A percentile compares a stretch with the other conserved stretches of the same genome.
Evolutionary conservation across 2,113 vertebrate species (phyloP).

Genomic region (Onychostoma macrolepis): DNA sequence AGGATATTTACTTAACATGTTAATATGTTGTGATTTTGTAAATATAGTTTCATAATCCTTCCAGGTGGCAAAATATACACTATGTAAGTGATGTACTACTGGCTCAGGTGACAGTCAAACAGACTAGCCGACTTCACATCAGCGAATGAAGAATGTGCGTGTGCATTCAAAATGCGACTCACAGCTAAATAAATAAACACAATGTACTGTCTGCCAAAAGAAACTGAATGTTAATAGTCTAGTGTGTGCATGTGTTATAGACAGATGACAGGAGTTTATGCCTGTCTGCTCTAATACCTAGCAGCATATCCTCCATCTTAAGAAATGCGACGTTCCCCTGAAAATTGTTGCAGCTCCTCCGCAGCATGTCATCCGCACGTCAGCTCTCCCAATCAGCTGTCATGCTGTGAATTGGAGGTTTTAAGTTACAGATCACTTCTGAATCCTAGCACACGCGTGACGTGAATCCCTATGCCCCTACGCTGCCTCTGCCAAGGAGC

Average conservation of each 20-base stretch:
- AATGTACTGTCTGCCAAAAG: constrained; percentile 29
- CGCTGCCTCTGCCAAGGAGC: constrained; percentile 60
- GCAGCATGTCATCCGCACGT: constrained; percentile 58
- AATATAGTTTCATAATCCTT: neutral
- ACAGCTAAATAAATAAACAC: neutral
- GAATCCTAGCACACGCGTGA: constrained; percentile 69
- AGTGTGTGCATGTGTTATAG: constrained; percentile 33
- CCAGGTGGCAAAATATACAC: neutral
- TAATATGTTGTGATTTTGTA: neutral
- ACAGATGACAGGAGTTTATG: constrained; percentile 31
- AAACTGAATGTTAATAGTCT: constrained; percentile 37
- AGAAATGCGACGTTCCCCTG: constrained; percentile 6
- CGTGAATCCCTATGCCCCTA: constrained; percentile 67
- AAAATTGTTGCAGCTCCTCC: constrained; percentile 24
- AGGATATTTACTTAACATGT: neutral
- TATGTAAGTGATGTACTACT: neutral
- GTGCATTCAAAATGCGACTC: neutral
- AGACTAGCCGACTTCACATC: neutral
- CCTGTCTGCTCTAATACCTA: constrained; percentile 34
- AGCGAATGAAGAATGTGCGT: neutral
- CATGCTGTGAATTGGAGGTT: constrained; percentile 68
- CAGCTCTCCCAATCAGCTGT: constrained; percentile 63
- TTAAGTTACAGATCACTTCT: constrained; percentile 65
- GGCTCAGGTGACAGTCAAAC: neutral
- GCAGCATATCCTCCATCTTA: constrained; percentile 19